phyloP scores from a whole-genome alignment of 2,888 invertebrate species.

The Troides aeacus region DNA sequence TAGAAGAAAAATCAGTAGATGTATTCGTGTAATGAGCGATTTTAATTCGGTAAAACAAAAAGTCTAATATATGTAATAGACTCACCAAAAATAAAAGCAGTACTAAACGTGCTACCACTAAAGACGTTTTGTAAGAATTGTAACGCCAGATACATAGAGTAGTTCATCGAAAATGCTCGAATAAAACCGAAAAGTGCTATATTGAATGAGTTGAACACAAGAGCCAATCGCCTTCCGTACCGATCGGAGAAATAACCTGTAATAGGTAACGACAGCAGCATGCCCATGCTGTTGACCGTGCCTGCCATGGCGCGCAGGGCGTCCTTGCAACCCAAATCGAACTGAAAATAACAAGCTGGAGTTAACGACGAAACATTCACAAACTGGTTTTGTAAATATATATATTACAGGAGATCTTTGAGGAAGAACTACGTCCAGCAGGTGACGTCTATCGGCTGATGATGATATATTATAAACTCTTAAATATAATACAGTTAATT shows the following conservation, averaged over 20 bases:
- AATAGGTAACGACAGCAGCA: conserved; percentile 81
- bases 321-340: conserved; percentile 77
- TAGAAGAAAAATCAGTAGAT: too few relatives aligned
- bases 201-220: conserved; percentile 54
- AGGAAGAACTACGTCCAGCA: too few relatives aligned
- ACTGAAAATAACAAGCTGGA: conserved; percentile 54
- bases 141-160: conserved; percentile 74
- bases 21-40: too few relatives aligned
- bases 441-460: too few relatives aligned
- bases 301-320: conserved; percentile 85
- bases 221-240: conserved; percentile 63
- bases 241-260: conserved; percentile 83
- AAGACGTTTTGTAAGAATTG: conserved; percentile 77
- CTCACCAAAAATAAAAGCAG: conserved; percentile 62
- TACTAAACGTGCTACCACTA: conserved; percentile 76
- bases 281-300: conserved; percentile 82
- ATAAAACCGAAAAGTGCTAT: conserved; percentile 70
- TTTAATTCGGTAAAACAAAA: too few relatives aligned
- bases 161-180: conserved; percentile 78
- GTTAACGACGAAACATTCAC: too few relatives aligned
- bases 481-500: too few relatives aligned
- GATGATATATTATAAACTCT: too few relatives aligned
- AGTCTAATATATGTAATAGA: too few relatives aligned
- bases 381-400: too few relatives aligned
- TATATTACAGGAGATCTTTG: too few relatives aligned